phyloP scores from a whole-genome alignment of 2,888 invertebrate species.

The Synanthedon andrenaeformis region DNA sequence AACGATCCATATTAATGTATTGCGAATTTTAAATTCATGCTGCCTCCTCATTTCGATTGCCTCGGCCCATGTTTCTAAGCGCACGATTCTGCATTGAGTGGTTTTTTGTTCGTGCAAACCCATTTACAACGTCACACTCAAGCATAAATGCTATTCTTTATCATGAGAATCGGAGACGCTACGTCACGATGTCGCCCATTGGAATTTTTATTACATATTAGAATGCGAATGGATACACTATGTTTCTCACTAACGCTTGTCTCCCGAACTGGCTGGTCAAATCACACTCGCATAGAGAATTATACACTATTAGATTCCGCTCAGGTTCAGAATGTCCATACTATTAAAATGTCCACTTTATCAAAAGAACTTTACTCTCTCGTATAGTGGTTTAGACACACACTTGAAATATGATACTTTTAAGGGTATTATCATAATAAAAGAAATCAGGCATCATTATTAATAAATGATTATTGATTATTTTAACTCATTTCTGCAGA shows the following conservation, averaged over 20 bases:
- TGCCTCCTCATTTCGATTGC: constrained; percentile 59
- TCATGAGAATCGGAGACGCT: constrained; percentile 25
- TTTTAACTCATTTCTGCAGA: too few species aligned
- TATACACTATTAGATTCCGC: too few species aligned
- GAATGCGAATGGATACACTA: neutral
- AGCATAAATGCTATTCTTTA: constrained; percentile 44
- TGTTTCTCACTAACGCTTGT: neutral
- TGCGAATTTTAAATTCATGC: constrained; percentile 69
- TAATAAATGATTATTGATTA: too few species aligned
- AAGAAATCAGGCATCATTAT: too few species aligned
- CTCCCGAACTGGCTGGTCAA: neutral
- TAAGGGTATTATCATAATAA: too few species aligned
- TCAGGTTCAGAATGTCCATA: too few species aligned
- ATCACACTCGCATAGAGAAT: too few species aligned
- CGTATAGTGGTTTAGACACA: too few species aligned
- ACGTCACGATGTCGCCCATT: constrained; percentile 30
- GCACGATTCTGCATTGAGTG: constrained; percentile 64
- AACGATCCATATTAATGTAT: constrained; percentile 69
- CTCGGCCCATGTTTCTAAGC: constrained; percentile 55
- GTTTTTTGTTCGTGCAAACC: constrained; percentile 57
- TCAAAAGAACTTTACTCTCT: too few species aligned
- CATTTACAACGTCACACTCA: constrained; percentile 55
- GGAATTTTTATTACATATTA: constrained; percentile 3
- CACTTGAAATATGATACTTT: too few species aligned
- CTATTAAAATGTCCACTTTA: too few species aligned